A percentile compares a stretch with the other conserved stretches of the same genome.
Conservation (phyloP, 2,888 invertebrate genomes). For the Oscheius sp. region DNA sequence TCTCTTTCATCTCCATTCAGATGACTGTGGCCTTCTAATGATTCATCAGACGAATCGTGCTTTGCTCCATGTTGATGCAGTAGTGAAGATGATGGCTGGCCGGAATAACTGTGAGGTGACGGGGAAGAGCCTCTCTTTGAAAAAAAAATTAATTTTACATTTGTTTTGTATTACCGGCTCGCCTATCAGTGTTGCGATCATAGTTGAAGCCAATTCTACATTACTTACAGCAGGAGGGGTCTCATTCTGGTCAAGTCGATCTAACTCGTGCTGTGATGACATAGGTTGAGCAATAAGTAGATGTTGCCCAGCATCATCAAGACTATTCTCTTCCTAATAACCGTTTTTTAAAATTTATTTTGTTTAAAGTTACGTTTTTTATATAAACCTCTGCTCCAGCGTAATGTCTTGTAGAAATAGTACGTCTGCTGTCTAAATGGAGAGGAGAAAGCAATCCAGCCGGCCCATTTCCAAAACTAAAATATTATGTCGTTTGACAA, state of each 20-base stretch:
- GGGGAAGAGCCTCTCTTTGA: conserved; percentile 32
- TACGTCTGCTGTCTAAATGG: conserved; percentile 46
- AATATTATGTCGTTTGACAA: background rate
- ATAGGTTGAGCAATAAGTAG: conserved; percentile 32
- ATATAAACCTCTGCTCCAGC: conserved; percentile 39
- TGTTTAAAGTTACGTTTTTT: conserved; percentile 33
- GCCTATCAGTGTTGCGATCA: conserved; percentile 59
- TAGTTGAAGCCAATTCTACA: conserved; percentile 58
- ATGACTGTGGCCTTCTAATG: conserved; percentile 14
- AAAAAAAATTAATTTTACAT: background rate
- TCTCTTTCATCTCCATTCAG: conserved; percentile 24
- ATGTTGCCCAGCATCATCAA: conserved; percentile 28
- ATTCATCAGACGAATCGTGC: conserved; percentile 38
- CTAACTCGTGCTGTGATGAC: conserved; percentile 49
- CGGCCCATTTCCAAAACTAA: conserved; percentile 54
- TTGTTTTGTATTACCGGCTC: conserved; percentile 33
- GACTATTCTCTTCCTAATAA: conserved; percentile 6
- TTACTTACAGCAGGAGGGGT: conserved; percentile 65
- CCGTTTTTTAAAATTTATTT: background rate
- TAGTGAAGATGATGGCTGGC: conserved; percentile 26
- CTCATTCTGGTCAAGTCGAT: conserved; percentile 58
- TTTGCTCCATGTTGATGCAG: conserved; percentile 40
- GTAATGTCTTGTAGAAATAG: conserved; percentile 21
- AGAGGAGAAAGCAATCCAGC: conserved; percentile 63
- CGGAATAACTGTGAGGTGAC: conserved; percentile 38